Percentiles rank a stretch among this genome's conserved stretches.
These are phyloP conservation scores for Lithobates sylvaticus DNA, from an alignment of 2,797 vertebrate species.

Conservation along the genomic window DNA sequence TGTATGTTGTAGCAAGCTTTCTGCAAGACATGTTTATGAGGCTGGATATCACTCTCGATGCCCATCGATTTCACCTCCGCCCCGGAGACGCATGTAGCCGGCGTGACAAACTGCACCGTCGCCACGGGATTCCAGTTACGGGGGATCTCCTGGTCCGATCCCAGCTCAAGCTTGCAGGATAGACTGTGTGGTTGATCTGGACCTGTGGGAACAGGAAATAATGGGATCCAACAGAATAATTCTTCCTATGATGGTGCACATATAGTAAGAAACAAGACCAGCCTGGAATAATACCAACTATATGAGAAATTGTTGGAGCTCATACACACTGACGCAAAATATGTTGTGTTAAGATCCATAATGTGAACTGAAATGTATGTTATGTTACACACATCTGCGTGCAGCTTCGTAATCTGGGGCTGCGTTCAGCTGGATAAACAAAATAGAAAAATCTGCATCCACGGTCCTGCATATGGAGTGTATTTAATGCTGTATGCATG, in stretches of 20 bases:
- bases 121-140: constrained; percentile 92
- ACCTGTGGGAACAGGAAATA: constrained; percentile 74
- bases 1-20: constrained; percentile 91
- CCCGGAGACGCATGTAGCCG: constrained; percentile 84
- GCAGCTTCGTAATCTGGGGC: too few relatives aligned
- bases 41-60: constrained; percentile 89
- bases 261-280: neutral
- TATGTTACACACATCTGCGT: too few relatives aligned
- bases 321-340: too few relatives aligned
- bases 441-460: too few relatives aligned
- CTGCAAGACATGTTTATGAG: constrained; percentile 88
- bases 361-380: too few relatives aligned
- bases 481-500: too few relatives aligned
- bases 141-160: constrained; percentile 95
- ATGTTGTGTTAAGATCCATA: too few relatives aligned
- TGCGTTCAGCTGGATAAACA: too few relatives aligned
- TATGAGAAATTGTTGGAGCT: neutral
- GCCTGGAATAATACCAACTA: neutral
- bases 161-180: constrained; percentile 94
- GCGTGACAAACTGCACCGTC: constrained; percentile 89
- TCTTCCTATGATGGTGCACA: neutral
- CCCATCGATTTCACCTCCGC: constrained; percentile 89
- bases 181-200: constrained; percentile 92
- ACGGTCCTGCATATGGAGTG: too few relatives aligned
- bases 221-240: neutral